phyloP scores from a whole-genome alignment of 2,113 vertebrate genomes.

The Tachuris rubrigastra region DNA sequence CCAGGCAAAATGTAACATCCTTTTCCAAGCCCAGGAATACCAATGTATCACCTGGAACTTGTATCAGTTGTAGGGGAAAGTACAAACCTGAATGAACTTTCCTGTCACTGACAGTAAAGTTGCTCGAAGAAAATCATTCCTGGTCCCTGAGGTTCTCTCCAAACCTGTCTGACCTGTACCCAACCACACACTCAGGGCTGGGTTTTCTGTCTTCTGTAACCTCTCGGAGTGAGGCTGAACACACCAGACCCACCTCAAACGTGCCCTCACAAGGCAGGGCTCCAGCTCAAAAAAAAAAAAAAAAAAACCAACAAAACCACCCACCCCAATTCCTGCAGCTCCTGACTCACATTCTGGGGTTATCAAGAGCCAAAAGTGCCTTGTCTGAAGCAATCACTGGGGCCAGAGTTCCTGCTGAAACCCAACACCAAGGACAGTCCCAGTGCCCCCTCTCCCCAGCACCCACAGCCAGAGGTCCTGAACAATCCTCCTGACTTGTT shows the following conservation, averaged over 20 bases:
- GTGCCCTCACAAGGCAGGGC: rapidly evolving
- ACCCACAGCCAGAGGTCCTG: background rate
- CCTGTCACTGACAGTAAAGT: background rate
- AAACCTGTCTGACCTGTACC: slow-evolving; percentile 9
- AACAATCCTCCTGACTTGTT: background rate
- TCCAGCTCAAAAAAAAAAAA: background rate
- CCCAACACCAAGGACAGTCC: background rate
- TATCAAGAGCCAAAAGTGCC: background rate
- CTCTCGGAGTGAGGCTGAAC: background rate
- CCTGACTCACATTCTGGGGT: background rate
- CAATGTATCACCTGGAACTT: rapidly evolving
- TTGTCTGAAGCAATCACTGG: background rate
- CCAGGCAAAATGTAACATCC: background rate
- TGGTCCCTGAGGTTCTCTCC: background rate
- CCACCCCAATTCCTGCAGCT: background rate
- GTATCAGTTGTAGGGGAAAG: no score
- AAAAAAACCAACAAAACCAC: no score
- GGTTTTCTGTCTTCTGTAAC: rapidly evolving
- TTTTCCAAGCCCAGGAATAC: background rate
- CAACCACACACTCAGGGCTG: background rate
- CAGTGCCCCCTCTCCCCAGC: background rate
- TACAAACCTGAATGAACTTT: background rate
- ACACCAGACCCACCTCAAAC: rapidly evolving
- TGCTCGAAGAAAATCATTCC: background rate
- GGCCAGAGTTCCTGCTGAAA: background rate